Evolutionary conservation across 1,140 invertebrate genomes (phyloP).

Genomic region (Gonatopus flavifemur): DNA sequence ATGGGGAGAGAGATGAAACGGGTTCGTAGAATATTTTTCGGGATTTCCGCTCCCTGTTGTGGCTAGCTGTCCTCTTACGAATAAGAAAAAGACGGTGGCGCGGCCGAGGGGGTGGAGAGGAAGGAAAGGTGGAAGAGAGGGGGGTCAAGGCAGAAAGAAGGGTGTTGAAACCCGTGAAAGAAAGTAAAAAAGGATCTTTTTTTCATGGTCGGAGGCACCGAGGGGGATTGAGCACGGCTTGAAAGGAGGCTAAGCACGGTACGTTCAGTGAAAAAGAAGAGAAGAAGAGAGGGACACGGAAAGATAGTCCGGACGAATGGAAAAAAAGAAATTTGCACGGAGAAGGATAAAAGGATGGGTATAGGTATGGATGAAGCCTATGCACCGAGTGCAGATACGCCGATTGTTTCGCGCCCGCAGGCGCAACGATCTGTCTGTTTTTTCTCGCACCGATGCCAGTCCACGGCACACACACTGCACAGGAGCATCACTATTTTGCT

Average conservation of each 20-base stretch:
- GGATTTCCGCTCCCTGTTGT: slow-evolving; percentile 8
- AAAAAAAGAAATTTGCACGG: slow-evolving; percentile 18
- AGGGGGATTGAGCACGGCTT: background rate
- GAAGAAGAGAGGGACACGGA: slow-evolving; percentile 15
- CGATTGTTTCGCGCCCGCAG: slow-evolving; percentile 42
- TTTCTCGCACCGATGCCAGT: slow-evolving; percentile 27
- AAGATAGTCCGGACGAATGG: slow-evolving; percentile 3
- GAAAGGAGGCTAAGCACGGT: too few species aligned
- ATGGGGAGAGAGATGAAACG: slow-evolving; percentile 46
- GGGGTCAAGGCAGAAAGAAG: slow-evolving; percentile 6
- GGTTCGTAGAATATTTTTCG: slow-evolving; percentile 46
- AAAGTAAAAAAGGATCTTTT: background rate
- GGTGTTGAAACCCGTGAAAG: too few species aligned
- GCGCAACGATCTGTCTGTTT: slow-evolving; percentile 22
- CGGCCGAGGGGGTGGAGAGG: slow-evolving; percentile 3
- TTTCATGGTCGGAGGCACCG: background rate
- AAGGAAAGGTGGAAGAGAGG: slow-evolving; percentile 15
- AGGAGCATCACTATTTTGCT: slow-evolving; percentile 28
- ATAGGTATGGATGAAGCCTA: slow-evolving; percentile 12
- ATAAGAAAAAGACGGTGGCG: slow-evolving; percentile 7
- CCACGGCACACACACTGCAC: too few species aligned
- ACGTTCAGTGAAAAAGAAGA: too few species aligned
- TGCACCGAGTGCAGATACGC: slow-evolving; percentile 27
- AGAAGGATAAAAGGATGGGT: slow-evolving; percentile 2
- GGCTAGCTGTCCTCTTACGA: slow-evolving; percentile 2